Conservation (phyloP, 2,113 vertebrate species). For the Myiozetetes cayanensis region DNA sequence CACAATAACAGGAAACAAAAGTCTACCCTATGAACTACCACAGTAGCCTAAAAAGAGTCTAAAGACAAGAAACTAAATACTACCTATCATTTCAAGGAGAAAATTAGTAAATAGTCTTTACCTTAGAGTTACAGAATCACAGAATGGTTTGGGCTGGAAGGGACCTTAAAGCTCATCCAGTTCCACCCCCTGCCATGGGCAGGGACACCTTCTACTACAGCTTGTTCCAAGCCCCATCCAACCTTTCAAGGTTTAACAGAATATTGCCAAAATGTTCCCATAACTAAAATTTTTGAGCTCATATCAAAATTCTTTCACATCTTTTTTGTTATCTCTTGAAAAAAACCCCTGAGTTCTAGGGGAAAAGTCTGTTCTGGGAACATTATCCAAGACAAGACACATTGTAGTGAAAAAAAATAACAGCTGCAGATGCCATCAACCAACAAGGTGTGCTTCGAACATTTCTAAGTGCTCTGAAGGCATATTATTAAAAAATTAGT, state of each 20-base stretch:
- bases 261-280: not conserved
- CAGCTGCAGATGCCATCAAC: not conserved
- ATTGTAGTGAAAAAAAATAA: not conserved
- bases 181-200: not conserved
- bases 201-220: not conserved
- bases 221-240: not conserved
- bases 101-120: not conserved
- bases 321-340: not conserved
- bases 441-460: not conserved
- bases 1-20: not conserved
- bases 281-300: conserved; percentile 10
- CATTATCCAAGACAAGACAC: not conserved
- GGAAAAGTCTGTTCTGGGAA: conserved; percentile 29
- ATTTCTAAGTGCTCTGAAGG: not conserved
- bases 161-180: not conserved
- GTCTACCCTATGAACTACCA: not conserved
- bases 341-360: not conserved
- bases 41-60: not conserved
- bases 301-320: conserved; percentile 19
- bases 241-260: not conserved
- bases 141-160: not conserved
- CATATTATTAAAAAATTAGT: conserved; percentile 20
- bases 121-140: not conserved
- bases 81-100: not conserved
- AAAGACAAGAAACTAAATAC: not conserved